A percentile compares a stretch with the other conserved stretches of the same genome.
phyloP scores from a whole-genome alignment of 2,888 invertebrate species.

The Apodemia zela region DNA sequence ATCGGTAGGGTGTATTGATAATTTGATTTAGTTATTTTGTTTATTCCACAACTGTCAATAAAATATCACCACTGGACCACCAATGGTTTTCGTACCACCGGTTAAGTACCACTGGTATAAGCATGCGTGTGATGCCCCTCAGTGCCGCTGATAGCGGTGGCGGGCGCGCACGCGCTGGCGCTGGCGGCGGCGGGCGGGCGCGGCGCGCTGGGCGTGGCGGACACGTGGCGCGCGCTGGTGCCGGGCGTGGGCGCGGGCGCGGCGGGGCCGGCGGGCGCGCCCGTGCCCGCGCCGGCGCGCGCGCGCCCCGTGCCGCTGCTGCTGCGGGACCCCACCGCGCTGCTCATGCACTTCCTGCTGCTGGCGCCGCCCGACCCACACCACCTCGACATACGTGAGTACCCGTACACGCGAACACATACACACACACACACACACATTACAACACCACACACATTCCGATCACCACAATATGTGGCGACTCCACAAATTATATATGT shows the following conservation, averaged over 20 bases:
- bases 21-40: too few species aligned
- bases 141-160: conserved; percentile 94
- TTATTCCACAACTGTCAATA: too few species aligned
- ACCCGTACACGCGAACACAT: too few species aligned
- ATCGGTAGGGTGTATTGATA: too few species aligned
- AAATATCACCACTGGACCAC: too few species aligned
- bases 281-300: conserved; percentile 34
- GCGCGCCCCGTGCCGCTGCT: conserved; percentile 85
- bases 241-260: conserved; percentile 19
- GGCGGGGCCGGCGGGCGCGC: conserved; percentile 22
- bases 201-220: conserved; percentile 28
- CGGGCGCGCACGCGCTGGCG: conserved; percentile 57
- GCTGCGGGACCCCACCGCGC: conserved; percentile 91
- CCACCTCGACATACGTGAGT: conserved; percentile 85
- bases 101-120: too few species aligned
- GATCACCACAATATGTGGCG: too few species aligned
- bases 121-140: conserved; percentile 33
- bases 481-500: too few species aligned
- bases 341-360: conserved; percentile 92
- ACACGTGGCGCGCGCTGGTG: conserved; percentile 26
- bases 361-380: conserved; percentile 89
- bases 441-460: too few species aligned
- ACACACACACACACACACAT: too few species aligned
- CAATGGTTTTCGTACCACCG: too few species aligned
- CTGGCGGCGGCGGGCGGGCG: conserved; percentile 36